Evolutionary conservation across 2,113 vertebrate species (phyloP).

Genomic region (Penelope pileata): DNA sequence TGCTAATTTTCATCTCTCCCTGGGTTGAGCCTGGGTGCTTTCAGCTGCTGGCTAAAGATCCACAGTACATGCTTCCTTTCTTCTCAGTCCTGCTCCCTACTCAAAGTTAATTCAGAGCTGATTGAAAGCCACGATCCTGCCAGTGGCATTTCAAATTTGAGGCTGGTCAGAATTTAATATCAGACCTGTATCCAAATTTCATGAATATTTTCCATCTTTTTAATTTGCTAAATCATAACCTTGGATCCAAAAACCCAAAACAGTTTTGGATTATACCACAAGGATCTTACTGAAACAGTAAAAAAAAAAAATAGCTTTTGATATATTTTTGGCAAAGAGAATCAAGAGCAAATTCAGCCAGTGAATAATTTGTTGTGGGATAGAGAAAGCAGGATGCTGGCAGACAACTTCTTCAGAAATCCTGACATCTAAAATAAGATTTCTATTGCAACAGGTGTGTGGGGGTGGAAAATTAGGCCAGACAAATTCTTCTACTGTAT

Average conservation of each 20-base stretch:
- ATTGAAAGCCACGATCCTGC: neutral
- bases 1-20: neutral
- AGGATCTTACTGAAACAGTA: neutral
- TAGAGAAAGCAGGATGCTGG: constrained; percentile 1
- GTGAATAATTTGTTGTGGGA: constrained; percentile 23
- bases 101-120: neutral
- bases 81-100: neutral
- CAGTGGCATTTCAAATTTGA: constrained; percentile 25
- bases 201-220: neutral
- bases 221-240: constrained; percentile 6
- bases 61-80: neutral
- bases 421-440: neutral
- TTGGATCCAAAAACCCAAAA: constrained; percentile 12
- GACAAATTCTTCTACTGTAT: neutral
- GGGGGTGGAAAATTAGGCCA: neutral
- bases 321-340: constrained; percentile 30
- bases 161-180: neutral
- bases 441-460: constrained; percentile 3
- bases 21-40: neutral
- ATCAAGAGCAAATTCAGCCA: neutral
- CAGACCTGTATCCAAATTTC: neutral
- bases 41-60: neutral
- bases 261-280: neutral
- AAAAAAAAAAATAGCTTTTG: neutral
- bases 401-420: neutral